These are phyloP conservation scores for Nycticebus coucang DNA, from an alignment of 2,113 vertebrate genomes.

Conservation along the genomic window DNA sequence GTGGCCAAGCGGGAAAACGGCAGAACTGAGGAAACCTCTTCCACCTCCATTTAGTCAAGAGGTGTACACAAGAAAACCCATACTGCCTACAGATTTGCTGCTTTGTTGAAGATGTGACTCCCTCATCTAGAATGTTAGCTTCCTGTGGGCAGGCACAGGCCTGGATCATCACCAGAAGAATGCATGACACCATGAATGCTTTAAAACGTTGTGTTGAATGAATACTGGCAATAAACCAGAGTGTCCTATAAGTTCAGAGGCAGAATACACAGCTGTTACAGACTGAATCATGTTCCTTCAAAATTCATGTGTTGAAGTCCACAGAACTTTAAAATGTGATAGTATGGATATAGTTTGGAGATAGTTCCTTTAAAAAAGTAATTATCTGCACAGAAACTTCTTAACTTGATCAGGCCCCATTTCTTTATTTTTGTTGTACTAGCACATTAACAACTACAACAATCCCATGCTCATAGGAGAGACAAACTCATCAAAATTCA, in stretches of 20 bases:
- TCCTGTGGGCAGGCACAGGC: neutral
- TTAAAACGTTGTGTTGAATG: neutral
- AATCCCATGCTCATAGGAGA: too few relatives aligned
- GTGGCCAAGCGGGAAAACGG: neutral
- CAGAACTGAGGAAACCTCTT: neutral
- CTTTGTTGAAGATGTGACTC: neutral
- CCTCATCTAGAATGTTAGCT: neutral
- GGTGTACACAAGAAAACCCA: neutral
- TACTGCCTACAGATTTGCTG: neutral
- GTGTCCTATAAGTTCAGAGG: neutral
- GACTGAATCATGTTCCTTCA: neutral
- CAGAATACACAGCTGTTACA: neutral
- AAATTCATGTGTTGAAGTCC: neutral
- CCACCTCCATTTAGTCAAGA: neutral
- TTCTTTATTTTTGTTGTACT: too few relatives aligned
- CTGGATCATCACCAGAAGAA: neutral
- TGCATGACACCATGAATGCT: neutral
- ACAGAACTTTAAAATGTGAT: neutral
- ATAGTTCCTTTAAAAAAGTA: neutral
- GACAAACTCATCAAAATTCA: too few relatives aligned
- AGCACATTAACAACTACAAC: too few relatives aligned
- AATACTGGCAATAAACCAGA: neutral
- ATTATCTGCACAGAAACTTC: too few relatives aligned
- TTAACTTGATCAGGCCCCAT: too few relatives aligned
- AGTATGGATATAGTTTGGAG: neutral